Evolutionary conservation across 1,140 invertebrate species (phyloP).

Genomic region (Diploscapter pachys): DNA sequence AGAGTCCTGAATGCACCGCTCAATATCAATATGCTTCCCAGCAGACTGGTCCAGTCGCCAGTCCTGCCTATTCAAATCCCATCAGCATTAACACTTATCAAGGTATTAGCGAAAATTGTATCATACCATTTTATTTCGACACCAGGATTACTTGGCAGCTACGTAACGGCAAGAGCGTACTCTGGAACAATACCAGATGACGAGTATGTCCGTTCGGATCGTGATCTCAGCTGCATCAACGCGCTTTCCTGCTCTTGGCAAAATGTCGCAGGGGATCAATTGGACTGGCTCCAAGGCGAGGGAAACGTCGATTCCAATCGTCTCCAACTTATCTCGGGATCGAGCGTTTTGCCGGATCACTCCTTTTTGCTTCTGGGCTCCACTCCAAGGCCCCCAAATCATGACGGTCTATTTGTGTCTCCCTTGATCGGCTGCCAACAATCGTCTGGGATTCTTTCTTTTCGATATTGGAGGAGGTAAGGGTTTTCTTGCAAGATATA

Average conservation of each 20-base stretch:
- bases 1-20: no score
- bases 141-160: constrained; percentile 29
- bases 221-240: constrained; percentile 19
- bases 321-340: constrained; percentile 34
- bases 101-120: constrained; percentile 18
- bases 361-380: constrained; percentile 39
- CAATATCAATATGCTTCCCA: no score
- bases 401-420: constrained; percentile 35
- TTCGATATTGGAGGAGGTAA: constrained; percentile 39
- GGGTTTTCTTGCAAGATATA: constrained; percentile 2
- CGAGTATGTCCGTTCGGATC: constrained; percentile 21
- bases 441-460: constrained; percentile 32
- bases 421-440: constrained; percentile 39
- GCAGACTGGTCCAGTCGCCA: no score
- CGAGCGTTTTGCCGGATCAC: constrained; percentile 12
- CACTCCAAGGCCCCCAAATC: constrained; percentile 31
- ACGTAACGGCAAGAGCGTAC: constrained; percentile 27
- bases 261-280: constrained; percentile 34
- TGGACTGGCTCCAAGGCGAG: constrained; percentile 37
- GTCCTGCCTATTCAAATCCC: no score
- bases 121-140: background rate
- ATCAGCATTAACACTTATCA: background rate
- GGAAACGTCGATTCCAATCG: constrained; percentile 29
- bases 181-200: constrained; percentile 13
- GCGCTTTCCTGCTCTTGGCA: constrained; percentile 32